Evolutionary conservation across 2,113 vertebrate species (phyloP).

Genomic region (Tinamus guttatus): DNA sequence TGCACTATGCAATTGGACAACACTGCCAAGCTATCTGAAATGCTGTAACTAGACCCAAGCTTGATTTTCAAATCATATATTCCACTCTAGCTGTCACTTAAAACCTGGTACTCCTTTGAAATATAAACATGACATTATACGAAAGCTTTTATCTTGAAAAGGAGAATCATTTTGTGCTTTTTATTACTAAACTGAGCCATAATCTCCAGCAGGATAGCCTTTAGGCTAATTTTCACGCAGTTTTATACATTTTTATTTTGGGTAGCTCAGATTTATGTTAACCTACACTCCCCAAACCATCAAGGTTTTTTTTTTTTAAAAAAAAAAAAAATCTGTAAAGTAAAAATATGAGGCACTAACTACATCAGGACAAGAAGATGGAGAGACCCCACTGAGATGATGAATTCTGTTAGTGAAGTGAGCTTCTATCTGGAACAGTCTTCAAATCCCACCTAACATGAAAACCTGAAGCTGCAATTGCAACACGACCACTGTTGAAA

Average conservation of each 20-base stretch:
- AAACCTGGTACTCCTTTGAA: background rate
- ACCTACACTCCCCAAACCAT: background rate
- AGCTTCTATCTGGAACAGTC: background rate
- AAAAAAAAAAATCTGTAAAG: background rate
- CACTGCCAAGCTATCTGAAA: background rate
- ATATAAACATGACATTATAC: background rate
- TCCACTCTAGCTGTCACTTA: background rate
- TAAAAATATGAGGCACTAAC: background rate
- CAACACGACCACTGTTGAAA: background rate
- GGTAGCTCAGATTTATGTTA: background rate
- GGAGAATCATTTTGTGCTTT: background rate
- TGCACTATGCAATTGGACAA: background rate
- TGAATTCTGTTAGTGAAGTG: background rate
- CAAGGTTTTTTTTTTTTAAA: background rate
- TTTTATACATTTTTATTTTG: background rate
- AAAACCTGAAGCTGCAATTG: background rate
- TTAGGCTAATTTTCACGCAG: background rate
- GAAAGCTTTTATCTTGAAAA: background rate
- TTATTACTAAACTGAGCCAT: background rate
- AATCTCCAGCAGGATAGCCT: background rate
- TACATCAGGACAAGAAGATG: background rate
- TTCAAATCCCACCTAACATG: background rate
- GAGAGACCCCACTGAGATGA: fast-evolving
- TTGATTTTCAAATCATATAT: background rate
- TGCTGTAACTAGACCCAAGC: background rate